phyloP scores from a whole-genome alignment of 2,888 invertebrate species.

The Deilephila elpenor region DNA sequence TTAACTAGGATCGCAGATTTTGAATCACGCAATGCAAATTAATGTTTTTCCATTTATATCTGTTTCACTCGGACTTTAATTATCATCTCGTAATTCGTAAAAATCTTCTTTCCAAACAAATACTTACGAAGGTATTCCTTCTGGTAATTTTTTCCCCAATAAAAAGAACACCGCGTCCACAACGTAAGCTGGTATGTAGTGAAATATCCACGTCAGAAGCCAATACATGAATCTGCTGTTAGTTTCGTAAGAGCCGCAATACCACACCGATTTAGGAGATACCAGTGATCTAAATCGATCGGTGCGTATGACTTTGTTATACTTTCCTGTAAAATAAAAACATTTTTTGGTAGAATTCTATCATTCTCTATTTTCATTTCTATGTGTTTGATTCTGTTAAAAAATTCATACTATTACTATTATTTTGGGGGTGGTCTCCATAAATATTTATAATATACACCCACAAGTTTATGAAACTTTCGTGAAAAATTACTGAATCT shows the following conservation, averaged over 20 bases:
- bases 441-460: too few relatives aligned
- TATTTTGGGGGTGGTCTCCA: too few relatives aligned
- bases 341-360: neutral
- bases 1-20: too few relatives aligned
- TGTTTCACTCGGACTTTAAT: too few relatives aligned
- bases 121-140: constrained; percentile 30
- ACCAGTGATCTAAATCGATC: neutral
- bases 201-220: constrained; percentile 37
- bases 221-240: constrained; percentile 30
- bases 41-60: too few relatives aligned
- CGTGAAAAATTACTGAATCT: too few relatives aligned
- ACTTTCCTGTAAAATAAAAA: neutral
- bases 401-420: too few relatives aligned
- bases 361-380: too few relatives aligned
- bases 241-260: neutral
- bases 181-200: constrained; percentile 43
- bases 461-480: too few relatives aligned
- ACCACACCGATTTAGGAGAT: neutral
- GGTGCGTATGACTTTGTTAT: neutral
- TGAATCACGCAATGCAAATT: too few relatives aligned
- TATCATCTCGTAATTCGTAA: neutral
- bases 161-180: constrained; percentile 24
- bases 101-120: neutral
- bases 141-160: constrained; percentile 9
- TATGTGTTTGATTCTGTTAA: too few relatives aligned